These are phyloP conservation scores for Athalia cordata DNA, from an alignment of 2,888 invertebrate species.

Conservation along the genomic window DNA sequence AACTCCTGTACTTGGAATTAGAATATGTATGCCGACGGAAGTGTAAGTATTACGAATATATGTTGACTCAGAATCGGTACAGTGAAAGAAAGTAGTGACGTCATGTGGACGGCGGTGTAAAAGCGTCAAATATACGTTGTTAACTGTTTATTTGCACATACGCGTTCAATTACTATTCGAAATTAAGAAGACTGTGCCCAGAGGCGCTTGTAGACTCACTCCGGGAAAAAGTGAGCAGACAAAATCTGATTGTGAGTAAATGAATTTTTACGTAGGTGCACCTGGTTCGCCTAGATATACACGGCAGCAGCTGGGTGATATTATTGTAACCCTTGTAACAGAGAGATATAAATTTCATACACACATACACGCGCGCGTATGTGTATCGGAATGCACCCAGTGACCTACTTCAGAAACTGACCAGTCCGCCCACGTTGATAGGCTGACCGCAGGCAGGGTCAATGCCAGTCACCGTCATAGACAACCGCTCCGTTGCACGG, in stretches of 20 bases:
- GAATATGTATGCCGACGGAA: slow-evolving; percentile 63
- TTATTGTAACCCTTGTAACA: too few relatives aligned
- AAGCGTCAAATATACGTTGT: background rate
- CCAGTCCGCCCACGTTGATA: slow-evolving; percentile 69
- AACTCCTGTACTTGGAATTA: slow-evolving; percentile 29
- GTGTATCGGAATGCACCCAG: slow-evolving; percentile 34
- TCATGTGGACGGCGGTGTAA: slow-evolving; percentile 17
- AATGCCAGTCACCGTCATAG: slow-evolving; percentile 64
- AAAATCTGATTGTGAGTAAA: too few relatives aligned
- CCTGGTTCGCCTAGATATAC: too few relatives aligned
- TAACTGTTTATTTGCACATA: slow-evolving; percentile 1
- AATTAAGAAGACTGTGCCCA: background rate
- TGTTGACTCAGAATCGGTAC: slow-evolving; percentile 54
- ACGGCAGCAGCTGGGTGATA: too few relatives aligned
- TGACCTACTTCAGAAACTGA: slow-evolving; percentile 69
- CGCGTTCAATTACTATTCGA: background rate
- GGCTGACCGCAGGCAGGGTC: slow-evolving; percentile 66
- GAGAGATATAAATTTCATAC: background rate
- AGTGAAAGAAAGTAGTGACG: slow-evolving; percentile 54
- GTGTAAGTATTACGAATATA: slow-evolving; percentile 47
- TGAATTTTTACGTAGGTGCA: too few relatives aligned
- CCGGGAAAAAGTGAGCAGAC: background rate
- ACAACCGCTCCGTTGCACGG: slow-evolving; percentile 29
- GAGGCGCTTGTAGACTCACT: background rate
- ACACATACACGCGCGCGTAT: background rate